Evolutionary conservation across 2,888 invertebrate genomes (phyloP).

Genomic region (Drosophila aldrichi): DNA sequence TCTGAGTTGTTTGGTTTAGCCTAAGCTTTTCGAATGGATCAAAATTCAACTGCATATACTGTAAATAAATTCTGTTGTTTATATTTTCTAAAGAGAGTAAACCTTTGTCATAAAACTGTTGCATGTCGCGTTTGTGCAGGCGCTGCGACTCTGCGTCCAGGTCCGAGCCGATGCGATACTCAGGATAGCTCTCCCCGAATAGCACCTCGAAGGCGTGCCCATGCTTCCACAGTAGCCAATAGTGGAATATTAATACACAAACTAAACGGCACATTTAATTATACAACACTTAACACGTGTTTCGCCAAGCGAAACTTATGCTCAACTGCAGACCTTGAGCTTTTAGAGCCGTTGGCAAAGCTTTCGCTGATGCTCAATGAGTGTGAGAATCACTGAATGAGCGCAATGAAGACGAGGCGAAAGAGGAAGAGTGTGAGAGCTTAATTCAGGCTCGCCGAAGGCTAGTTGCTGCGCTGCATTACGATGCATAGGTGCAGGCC

Average conservation of each 20-base stretch:
- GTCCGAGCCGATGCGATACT: conserved; percentile 44
- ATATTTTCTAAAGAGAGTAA: neutral
- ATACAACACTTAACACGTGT: conserved; percentile 57
- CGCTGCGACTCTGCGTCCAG: conserved; percentile 51
- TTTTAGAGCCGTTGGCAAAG: conserved; percentile 50
- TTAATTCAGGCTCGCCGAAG: too few relatives aligned
- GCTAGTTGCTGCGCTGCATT: too few relatives aligned
- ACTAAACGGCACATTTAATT: conserved; percentile 54
- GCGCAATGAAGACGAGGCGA: neutral
- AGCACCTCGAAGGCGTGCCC: conserved; percentile 64
- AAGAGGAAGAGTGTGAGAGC: neutral
- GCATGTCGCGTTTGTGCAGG: conserved; percentile 76
- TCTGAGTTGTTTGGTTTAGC: conserved; percentile 92
- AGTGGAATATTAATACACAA: conserved; percentile 53
- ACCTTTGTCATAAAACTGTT: conserved; percentile 82
- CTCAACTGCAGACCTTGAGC: conserved; percentile 12
- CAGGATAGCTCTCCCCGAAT: conserved; percentile 65
- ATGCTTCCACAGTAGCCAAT: conserved; percentile 15
- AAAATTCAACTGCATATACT: conserved; percentile 5
- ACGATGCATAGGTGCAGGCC: too few relatives aligned
- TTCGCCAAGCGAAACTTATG: neutral
- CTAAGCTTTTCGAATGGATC: conserved; percentile 31
- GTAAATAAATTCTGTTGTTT: conserved; percentile 41
- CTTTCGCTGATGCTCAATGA: neutral
- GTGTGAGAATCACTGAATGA: neutral